These are phyloP conservation scores for Zeuzera pyrina DNA, from an alignment of 2,888 invertebrate species.

Conservation along the genomic window DNA sequence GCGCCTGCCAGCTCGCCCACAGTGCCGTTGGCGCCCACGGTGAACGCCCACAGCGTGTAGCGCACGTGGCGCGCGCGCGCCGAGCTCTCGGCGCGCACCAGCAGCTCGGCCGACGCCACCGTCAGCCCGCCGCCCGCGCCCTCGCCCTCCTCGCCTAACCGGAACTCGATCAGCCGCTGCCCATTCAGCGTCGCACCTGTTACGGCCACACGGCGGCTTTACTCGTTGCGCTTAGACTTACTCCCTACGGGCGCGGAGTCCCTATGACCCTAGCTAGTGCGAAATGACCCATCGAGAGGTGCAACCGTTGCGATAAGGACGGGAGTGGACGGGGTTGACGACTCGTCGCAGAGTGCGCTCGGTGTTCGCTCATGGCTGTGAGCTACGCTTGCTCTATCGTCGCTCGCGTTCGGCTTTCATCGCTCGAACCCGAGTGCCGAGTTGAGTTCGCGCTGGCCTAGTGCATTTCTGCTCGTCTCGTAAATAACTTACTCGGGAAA, in stretches of 20 bases:
- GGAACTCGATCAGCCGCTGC: conserved; percentile 89
- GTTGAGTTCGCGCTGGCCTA: conserved; percentile 41
- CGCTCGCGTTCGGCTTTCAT: conserved; percentile 22
- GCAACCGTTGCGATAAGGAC: conserved; percentile 24
- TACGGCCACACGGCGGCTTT: conserved; percentile 20
- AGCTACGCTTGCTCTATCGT: conserved; percentile 46
- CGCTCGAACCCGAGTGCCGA: conserved; percentile 25
- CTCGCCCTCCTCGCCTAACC: conserved; percentile 76
- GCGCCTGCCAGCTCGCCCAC: conserved; percentile 62
- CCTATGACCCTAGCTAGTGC: conserved; percentile 34
- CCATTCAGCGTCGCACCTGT: conserved; percentile 88
- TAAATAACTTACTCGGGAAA: neutral
- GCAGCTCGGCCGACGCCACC: conserved; percentile 83
- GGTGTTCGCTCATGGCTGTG: conserved; percentile 59
- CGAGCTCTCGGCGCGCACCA: conserved; percentile 72
- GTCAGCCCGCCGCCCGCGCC: conserved; percentile 56
- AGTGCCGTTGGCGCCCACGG: conserved; percentile 76
- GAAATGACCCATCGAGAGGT: conserved; percentile 49
- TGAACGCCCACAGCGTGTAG: conserved; percentile 82
- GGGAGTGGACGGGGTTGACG: conserved; percentile 4
- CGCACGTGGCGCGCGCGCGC: conserved; percentile 44
- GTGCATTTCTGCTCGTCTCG: conserved; percentile 29
- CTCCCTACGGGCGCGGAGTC: conserved; percentile 1
- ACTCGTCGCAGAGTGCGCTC: conserved; percentile 44
- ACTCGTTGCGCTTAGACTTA: neutral